Percentiles rank a stretch among this genome's conserved stretches.
phyloP scores from a whole-genome alignment of 2,888 invertebrate genomes.

The Brachylomia viminalis region DNA sequence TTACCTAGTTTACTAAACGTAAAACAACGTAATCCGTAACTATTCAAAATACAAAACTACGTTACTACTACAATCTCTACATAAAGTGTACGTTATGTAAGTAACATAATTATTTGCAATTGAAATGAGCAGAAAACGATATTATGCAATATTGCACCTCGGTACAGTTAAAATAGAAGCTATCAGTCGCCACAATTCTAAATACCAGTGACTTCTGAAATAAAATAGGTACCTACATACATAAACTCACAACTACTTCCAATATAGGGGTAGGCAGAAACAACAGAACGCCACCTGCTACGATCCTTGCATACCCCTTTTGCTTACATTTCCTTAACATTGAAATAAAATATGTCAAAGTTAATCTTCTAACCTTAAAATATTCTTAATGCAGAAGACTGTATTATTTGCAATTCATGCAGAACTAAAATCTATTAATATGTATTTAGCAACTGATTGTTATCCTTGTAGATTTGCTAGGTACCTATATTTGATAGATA shows the following conservation, averaged over 20 bases:
- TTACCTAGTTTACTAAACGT: slow-evolving; percentile 3
- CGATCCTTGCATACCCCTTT: too few relatives aligned
- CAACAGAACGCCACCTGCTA: too few relatives aligned
- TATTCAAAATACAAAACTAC: slow-evolving; percentile 3
- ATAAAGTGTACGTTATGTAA: background rate
- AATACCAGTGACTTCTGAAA: background rate
- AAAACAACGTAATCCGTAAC: background rate
- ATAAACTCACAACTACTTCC: too few relatives aligned
- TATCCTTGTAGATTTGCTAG: slow-evolving; percentile 17
- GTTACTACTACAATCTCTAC: background rate
- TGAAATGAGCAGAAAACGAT: background rate
- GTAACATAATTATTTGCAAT: background rate
- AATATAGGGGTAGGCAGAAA: background rate
- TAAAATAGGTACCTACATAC: background rate
- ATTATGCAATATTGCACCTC: background rate
- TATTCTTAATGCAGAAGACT: background rate
- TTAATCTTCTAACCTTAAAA: background rate
- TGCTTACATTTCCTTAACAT: too few relatives aligned
- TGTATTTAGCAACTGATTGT: background rate
- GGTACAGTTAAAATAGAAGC: background rate
- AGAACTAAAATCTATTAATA: background rate
- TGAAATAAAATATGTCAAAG: background rate
- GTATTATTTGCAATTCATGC: slow-evolving; percentile 8
- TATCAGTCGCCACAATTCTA: background rate
- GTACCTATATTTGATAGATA: slow-evolving; percentile 28